Conservation (phyloP, 35 echinoderm and acorn worm genomes). For the Apostichopus californicus region DNA sequence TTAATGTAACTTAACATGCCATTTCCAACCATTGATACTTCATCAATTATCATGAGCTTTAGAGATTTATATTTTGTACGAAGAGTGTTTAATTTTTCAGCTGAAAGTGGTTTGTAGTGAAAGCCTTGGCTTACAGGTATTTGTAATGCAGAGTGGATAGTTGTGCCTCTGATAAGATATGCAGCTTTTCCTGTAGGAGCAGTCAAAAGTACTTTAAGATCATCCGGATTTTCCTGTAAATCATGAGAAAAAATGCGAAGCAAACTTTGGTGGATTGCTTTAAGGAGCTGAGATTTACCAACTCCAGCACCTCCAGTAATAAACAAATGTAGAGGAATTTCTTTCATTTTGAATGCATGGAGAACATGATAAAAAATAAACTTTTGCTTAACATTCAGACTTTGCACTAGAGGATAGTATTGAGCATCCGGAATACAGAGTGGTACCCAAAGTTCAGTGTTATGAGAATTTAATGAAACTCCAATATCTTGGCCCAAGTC, state of each 20-base stretch:
- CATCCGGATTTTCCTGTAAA: conserved; percentile 33
- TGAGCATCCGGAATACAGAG: conserved; percentile 31
- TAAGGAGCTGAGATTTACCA: conserved; percentile 45
- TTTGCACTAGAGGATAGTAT: conserved; percentile 5
- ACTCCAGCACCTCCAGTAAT: conserved; percentile 74
- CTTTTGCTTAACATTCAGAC: conserved; percentile 56
- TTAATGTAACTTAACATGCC: conserved; percentile 11
- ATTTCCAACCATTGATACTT: conserved; percentile 62
- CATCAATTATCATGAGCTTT: conserved; percentile 60
- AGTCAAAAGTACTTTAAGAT: conserved; percentile 31
- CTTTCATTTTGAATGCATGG: conserved; percentile 29
- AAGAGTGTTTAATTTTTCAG: conserved; percentile 49
- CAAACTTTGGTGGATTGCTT: neutral
- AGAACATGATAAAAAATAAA: conserved; percentile 42
- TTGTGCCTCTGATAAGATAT: conserved; percentile 52
- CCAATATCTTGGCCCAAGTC: conserved; percentile 54
- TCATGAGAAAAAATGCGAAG: neutral
- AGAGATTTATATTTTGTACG: conserved; percentile 36
- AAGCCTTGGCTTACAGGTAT: conserved; percentile 39
- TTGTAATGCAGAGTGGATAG: conserved; percentile 62
- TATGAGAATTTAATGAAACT: conserved; percentile 8
- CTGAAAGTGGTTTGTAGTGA: conserved; percentile 20
- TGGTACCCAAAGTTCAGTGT: neutral
- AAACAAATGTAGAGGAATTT: conserved; percentile 54
- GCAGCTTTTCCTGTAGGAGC: conserved; percentile 70